Evolutionary conservation across 2,113 vertebrate species (phyloP), one percentile per base, ranked within the genome.

Genomic region (Carollia perspicillata): DNA sequence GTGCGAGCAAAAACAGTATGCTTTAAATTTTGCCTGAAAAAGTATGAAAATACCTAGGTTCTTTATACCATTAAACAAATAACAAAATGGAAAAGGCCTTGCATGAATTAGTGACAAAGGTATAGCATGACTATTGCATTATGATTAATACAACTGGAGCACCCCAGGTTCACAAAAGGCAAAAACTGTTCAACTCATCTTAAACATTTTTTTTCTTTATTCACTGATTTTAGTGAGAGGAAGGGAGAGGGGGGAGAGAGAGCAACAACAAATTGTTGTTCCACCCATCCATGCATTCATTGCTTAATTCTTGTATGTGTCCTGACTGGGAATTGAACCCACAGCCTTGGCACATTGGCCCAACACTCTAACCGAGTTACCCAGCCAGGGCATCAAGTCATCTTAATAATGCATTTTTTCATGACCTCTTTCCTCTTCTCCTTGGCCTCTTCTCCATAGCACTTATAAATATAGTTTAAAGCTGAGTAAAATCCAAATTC

Each of bases 31-130:
- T 87, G 63, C 47, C 63, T 93, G 17, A 92, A 44, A 72, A 91
- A 89, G 14, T 69, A 51, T 87, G 81, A 87, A 83, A 83, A 84
- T 51, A 92, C 33, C 33, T 5, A 74, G 77, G 63, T 8, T 81
- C 14, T 93, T 93, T 84, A 75, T 71, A 28, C 90, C 40, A 89
- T 84, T 92, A 91, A 83, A 37, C 35, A 94, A 93, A 75, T 83
- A 89, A 75, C 68, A 90, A 91, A 86, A 75, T 66, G 44, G 44
- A 63, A 33, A 91, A 74, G 28, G 42, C 42, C 40, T 78, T 96
- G 10, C 37, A 93, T 44, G 16, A 55, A 79, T 30, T 58, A 94
- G 68, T 37, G 37, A 80, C 71, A 93, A 90, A 90, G 28, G 6
- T 75, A 13, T 26, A 81, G 20, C 12, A 93, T 74, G 23, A 89